These are phyloP conservation scores for Melospiza georgiana DNA, from an alignment of 2,113 vertebrate genomes.

Conservation along the genomic window DNA sequence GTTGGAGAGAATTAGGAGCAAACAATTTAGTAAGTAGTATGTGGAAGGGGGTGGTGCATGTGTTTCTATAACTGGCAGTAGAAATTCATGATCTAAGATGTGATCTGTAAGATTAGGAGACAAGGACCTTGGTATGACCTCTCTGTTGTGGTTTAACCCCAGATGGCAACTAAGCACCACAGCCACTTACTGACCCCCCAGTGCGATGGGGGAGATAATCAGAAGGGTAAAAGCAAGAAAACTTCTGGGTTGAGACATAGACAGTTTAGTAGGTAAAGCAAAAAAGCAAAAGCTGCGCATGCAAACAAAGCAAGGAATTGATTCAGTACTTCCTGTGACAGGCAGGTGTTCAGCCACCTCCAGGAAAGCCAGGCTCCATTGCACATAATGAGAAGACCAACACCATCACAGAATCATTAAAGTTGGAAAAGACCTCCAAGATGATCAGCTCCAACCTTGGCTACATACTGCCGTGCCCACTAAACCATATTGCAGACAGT, in stretches of 20 bases:
- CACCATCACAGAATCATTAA: not conserved
- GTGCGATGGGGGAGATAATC: not conserved
- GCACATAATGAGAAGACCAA: rapidly evolving
- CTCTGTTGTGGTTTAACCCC: not conserved
- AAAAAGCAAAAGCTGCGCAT: not conserved
- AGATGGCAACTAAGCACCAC: not conserved
- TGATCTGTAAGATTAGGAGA: not conserved
- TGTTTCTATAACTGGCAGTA: not conserved
- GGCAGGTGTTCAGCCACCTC: not conserved
- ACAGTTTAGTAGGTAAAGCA: not conserved
- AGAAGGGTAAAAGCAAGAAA: not conserved
- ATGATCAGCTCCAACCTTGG: not conserved
- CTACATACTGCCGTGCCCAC: not conserved
- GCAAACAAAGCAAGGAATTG: not conserved
- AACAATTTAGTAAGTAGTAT: not conserved
- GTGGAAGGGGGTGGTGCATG: not conserved
- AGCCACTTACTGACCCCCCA: rapidly evolving
- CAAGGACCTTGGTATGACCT: not conserved
- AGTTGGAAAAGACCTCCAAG: not conserved
- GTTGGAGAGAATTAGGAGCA: not conserved
- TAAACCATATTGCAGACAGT: not conserved
- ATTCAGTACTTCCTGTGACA: not conserved
- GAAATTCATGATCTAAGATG: rapidly evolving
- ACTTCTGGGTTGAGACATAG: not conserved
- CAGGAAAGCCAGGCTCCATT: not conserved